Evolutionary conservation across 2,797 vertebrate species (phyloP).

Genomic region (Tauraco hartlaubi): DNA sequence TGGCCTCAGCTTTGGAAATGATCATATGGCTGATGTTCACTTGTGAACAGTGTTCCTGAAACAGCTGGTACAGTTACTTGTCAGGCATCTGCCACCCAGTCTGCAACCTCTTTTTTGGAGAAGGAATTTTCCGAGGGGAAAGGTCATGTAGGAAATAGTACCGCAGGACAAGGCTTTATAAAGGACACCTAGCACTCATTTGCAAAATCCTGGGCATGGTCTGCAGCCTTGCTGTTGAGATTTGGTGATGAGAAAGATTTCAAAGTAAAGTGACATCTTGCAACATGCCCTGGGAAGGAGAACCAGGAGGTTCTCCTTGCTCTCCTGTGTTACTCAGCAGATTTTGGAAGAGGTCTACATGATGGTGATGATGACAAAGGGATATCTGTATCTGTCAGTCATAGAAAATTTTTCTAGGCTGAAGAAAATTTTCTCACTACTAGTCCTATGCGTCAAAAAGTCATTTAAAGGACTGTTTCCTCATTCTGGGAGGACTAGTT

Average conservation of each 20-base stretch:
- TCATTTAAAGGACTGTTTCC: neutral
- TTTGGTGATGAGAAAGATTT: neutral
- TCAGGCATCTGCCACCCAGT: neutral
- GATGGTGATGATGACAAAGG: neutral
- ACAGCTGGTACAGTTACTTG: neutral
- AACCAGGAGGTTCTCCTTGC: neutral
- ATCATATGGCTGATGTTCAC: neutral
- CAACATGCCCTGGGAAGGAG: neutral
- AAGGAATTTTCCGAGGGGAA: neutral
- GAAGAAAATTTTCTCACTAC: neutral
- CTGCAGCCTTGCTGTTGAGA: neutral
- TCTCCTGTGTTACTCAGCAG: neutral
- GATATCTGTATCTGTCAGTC: rapidly evolving
- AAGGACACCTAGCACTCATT: neutral
- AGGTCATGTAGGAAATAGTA: neutral
- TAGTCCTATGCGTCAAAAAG: neutral
- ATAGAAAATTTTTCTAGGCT: neutral
- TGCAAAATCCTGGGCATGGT: neutral
- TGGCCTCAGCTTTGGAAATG: neutral
- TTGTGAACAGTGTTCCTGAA: neutral
- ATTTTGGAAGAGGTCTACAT: neutral
- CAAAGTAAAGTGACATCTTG: neutral
- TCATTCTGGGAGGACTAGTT: neutral
- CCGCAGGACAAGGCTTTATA: neutral
- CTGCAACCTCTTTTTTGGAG: neutral